phyloP scores from a whole-genome alignment of 2,888 invertebrate species.

The Acanthoscelides obtectus region DNA sequence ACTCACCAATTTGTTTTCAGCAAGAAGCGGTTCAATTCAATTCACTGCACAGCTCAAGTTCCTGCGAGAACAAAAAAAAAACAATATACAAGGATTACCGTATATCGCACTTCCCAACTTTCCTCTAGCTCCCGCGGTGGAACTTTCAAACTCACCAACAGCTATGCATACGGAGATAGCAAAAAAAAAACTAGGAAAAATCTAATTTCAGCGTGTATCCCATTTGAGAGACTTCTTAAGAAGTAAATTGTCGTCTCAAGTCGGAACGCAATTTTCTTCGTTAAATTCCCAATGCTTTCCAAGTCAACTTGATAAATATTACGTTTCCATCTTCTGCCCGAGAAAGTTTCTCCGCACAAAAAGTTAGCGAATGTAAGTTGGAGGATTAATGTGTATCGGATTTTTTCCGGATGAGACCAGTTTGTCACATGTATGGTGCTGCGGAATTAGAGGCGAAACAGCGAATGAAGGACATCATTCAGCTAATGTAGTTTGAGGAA shows the following conservation, averaged over 20 bases:
- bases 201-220: conserved; percentile 16
- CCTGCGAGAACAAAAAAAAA: neutral
- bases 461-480: neutral
- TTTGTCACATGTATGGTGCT: neutral
- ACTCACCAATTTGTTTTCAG: neutral
- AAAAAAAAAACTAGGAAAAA: conserved; percentile 11
- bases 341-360: neutral
- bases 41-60: neutral
- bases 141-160: conserved; percentile 1
- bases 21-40: neutral
- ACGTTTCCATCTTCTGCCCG: conserved; percentile 6
- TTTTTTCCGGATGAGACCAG: neutral
- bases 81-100: neutral
- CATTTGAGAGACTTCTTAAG: conserved; percentile 11
- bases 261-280: conserved; percentile 17
- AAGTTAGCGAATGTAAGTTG: neutral
- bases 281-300: conserved; percentile 17
- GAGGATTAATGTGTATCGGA: neutral
- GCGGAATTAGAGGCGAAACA: neutral
- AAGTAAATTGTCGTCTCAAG: conserved; percentile 19
- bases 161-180: neutral
- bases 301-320: conserved; percentile 8
- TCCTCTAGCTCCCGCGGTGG: neutral
- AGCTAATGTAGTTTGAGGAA: neutral
- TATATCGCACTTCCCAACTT: neutral